phyloP scores from a whole-genome alignment of 2,888 invertebrate species.

The Synanthedon andrenaeformis region DNA sequence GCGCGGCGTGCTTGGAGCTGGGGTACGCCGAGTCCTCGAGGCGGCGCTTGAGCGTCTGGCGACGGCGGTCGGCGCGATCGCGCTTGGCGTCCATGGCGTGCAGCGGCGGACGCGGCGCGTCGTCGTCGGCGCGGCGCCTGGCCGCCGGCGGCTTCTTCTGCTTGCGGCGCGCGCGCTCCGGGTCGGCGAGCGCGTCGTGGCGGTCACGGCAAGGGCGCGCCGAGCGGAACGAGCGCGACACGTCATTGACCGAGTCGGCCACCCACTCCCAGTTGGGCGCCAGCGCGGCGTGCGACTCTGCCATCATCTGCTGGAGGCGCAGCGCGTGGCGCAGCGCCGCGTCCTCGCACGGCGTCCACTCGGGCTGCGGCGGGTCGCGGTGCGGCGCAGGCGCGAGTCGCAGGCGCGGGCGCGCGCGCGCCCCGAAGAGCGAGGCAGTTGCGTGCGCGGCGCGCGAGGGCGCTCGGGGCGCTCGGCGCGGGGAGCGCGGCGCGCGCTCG shows the following conservation, averaged over 20 bases:
- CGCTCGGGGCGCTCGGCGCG: constrained; percentile 70
- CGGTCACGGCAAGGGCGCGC: constrained; percentile 92
- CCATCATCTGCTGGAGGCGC: constrained; percentile 75
- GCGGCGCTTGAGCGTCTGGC: constrained; percentile 81
- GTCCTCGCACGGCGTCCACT: constrained; percentile 94
- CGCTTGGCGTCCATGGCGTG: constrained; percentile 81
- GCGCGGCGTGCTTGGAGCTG: constrained; percentile 87
- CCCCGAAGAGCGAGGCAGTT: constrained; percentile 78
- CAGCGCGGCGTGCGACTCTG: constrained; percentile 81
- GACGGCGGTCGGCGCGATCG: constrained; percentile 78
- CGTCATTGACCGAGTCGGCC: constrained; percentile 88
- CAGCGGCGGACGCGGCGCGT: constrained; percentile 45
- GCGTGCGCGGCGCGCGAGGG: constrained; percentile 78
- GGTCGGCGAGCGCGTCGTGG: constrained; percentile 87
- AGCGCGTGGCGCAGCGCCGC: constrained; percentile 87
- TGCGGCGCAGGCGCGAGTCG: constrained; percentile 74
- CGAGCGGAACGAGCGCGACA: constrained; percentile 88
- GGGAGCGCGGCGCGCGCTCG: constrained; percentile 70
- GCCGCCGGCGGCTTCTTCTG: constrained; percentile 80
- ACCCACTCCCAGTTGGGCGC: constrained; percentile 97
- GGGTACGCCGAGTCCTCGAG: constrained; percentile 75
- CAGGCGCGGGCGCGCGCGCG: constrained; percentile 66
- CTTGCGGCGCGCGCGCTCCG: constrained; percentile 87
- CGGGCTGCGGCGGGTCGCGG: constrained; percentile 88
- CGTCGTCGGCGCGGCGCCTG: constrained; percentile 78